A percentile compares a stretch with the other conserved stretches of the same genome.
These are phyloP conservation scores for Cyphomyrus plagiostoma DNA, from an alignment of 2,113 vertebrate genomes.

Conservation along the genomic window DNA sequence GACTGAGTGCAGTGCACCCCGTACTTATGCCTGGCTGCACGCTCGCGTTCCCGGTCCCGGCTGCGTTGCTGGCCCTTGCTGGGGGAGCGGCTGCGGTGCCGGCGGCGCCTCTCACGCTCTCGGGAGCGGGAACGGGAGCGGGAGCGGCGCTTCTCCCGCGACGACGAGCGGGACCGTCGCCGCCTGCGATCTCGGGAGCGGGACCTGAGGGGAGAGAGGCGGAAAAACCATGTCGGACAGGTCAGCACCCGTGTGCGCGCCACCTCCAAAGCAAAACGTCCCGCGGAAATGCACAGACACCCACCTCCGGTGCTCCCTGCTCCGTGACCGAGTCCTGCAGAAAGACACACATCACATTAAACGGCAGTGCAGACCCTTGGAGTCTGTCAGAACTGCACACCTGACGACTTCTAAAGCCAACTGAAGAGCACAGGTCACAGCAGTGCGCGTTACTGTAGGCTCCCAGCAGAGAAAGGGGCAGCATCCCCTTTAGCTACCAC, in stretches of 20 bases:
- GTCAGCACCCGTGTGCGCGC: not conserved
- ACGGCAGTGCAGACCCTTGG: not conserved
- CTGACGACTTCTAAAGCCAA: not conserved
- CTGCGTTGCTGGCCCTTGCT: constrained; percentile 72
- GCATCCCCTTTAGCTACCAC: not conserved
- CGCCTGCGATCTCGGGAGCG: constrained; percentile 81
- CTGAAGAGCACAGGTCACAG: not conserved
- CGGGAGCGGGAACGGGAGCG: constrained; percentile 73
- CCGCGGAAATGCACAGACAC: not conserved
- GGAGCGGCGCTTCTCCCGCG: constrained; percentile 72
- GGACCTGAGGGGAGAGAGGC: constrained; percentile 59
- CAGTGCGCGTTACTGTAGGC: not conserved
- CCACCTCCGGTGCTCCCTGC: constrained; percentile 74
- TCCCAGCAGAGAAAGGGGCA: not conserved
- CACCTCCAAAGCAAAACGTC: not conserved
- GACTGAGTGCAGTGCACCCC: not conserved
- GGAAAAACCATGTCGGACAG: not conserved
- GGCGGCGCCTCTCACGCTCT: constrained; percentile 78
- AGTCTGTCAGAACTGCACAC: not conserved
- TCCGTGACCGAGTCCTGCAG: constrained; percentile 82
- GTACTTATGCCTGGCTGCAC: constrained; percentile 81
- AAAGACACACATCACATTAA: not conserved
- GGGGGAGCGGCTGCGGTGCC: constrained; percentile 79
- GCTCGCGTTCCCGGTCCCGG: constrained; percentile 18
- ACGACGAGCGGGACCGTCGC: constrained; percentile 69